These are phyloP conservation scores for pig (Sus scrofa) DNA, from an alignment of 2,113 vertebrate species.

Conservation along the genomic window T2T-Sscrofa CM000818.6:104276501-104277000, in stretches of 20 bases:
- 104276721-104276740: constrained; percentile 39
- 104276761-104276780: constrained; percentile 63
- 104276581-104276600: constrained; percentile 79
- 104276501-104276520: constrained; percentile 79
- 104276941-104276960: constrained; percentile 11
- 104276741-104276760: constrained; percentile 52
- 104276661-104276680: constrained; percentile 69
- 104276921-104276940: constrained; percentile 13
- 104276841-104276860: constrained; percentile 13
- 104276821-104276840: constrained; percentile 48
- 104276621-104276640: constrained; percentile 56
- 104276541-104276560: constrained; percentile 76
- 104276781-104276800: constrained; percentile 28
- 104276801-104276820: constrained; percentile 55
- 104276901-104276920: constrained; percentile 24
- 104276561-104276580: constrained; percentile 75
- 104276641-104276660: constrained; percentile 75
- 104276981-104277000: not conserved
- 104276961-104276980: not conserved
- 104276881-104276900: constrained; percentile 21
- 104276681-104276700: constrained; percentile 62
- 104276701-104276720: constrained; percentile 60
- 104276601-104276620: constrained; percentile 64
- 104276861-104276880: constrained; percentile 13
- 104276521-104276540: constrained; percentile 73